phyloP scores from a whole-genome alignment of 2,113 vertebrate species.

The Apus apus region DNA sequence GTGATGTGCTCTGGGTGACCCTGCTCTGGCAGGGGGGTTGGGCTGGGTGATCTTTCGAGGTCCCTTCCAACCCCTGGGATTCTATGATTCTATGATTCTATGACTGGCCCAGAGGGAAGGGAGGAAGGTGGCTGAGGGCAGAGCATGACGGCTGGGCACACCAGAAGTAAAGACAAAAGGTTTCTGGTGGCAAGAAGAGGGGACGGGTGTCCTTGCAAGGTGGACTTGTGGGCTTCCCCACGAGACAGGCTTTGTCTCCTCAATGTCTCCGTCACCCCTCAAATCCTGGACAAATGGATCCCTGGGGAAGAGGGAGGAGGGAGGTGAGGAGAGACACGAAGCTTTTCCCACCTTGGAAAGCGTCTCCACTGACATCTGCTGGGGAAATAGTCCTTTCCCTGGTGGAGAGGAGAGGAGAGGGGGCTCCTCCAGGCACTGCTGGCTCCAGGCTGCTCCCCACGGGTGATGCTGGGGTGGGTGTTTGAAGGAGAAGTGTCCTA shows the following conservation, averaged over 20 bases:
- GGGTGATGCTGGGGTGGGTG: accelerated
- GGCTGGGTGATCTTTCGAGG: too few relatives aligned
- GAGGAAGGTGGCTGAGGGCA: neutral
- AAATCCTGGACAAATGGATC: neutral
- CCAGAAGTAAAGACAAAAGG: neutral
- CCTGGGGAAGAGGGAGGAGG: neutral
- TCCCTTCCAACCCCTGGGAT: too few relatives aligned
- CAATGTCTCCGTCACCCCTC: neutral
- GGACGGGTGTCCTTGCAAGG: neutral
- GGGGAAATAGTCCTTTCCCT: neutral
- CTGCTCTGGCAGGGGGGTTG: too few relatives aligned
- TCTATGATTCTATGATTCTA: too few relatives aligned
- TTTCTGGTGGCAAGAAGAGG: neutral
- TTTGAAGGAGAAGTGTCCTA: neutral
- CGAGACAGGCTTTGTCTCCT: neutral
- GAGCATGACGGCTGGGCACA: accelerated
- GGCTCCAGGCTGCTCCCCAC: neutral
- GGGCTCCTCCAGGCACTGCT: neutral
- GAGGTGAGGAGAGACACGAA: neutral
- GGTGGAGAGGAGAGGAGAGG: too few relatives aligned
- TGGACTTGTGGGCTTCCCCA: neutral
- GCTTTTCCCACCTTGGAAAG: neutral
- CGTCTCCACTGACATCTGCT: conserved; percentile 55
- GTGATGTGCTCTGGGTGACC: too few relatives aligned
- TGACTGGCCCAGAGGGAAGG: neutral